phyloP scores from a whole-genome alignment of 2,797 vertebrate genomes.

The Phrynocephalus forsythii region DNA sequence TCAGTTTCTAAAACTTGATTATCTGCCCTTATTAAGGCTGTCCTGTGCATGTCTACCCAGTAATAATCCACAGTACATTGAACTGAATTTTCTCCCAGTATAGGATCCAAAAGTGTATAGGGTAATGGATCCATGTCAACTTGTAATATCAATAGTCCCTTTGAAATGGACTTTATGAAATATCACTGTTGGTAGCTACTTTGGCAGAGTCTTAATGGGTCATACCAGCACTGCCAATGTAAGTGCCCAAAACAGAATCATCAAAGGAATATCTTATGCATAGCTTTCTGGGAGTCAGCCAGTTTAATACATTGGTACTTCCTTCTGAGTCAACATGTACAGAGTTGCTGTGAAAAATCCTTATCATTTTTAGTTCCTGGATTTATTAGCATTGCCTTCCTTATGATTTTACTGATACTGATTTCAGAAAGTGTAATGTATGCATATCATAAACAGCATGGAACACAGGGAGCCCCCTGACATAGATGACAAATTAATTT shows the following conservation, averaged over 20 bases:
- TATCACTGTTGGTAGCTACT: slow-evolving; percentile 57
- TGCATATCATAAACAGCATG: too few relatives aligned
- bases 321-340: neutral
- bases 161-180: slow-evolving; percentile 61
- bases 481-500: too few relatives aligned
- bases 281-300: neutral
- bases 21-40: slow-evolving; percentile 50
- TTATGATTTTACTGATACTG: slow-evolving; percentile 47
- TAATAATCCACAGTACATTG: neutral
- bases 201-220: slow-evolving; percentile 63
- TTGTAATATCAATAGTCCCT: slow-evolving; percentile 65
- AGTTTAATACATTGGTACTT: neutral
- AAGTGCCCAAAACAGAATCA: slow-evolving; percentile 62
- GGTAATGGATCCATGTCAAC: slow-evolving; percentile 62
- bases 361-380: slow-evolving; percentile 52
- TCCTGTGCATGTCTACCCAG: neutral
- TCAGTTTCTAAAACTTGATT: slow-evolving; percentile 44
- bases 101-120: slow-evolving; percentile 40
- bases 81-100: slow-evolving; percentile 4
- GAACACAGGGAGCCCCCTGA: too few relatives aligned
- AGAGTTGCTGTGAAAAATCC: slow-evolving; percentile 7
- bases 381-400: slow-evolving; percentile 55
- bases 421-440: too few relatives aligned
- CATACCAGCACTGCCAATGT: slow-evolving; percentile 55
- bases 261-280: slow-evolving; percentile 27